Evolutionary conservation across 2,888 invertebrate species (phyloP), one percentile per base, ranked within the genome.

Genomic region (Drosophila mimica): DNA sequence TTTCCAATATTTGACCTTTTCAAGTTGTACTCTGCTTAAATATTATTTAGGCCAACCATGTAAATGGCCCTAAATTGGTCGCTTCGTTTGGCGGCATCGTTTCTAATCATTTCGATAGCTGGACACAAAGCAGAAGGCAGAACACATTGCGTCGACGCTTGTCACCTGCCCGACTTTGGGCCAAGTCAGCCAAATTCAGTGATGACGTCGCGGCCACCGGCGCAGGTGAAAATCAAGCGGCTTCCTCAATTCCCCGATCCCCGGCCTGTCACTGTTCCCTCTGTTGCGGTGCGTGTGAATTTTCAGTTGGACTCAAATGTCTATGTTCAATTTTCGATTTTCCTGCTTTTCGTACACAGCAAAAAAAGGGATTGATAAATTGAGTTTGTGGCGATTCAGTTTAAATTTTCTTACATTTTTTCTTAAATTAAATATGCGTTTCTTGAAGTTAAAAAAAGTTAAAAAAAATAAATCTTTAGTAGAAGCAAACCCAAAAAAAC

Each of bases 181-280:
- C 38, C 49, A 53, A 65, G 67, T 34, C 56, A 33, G 68, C 61
- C 70, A 63, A 74, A 67, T 70, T 79, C 57, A 67, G 74, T 72
- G 89, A 83, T 87, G 89, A 87, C 81, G 72, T 74, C 79, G 81
- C 74, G 87, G 69, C 87, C 83, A 86, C 72, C 83, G 69, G 74
- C 56, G 86, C 83, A 83, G 83, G 78, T 83, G 83, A 81, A 83
- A 83, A 83, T 70, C 72, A 73, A 68, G 72, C 67, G 59, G 15
- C 20, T 62, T 62, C 15, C 56, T 46, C 4, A 7, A 20, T 30
- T 13, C 25, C 15, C 43, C 34, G 15, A 17, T 36, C 38, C n/a
- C 34, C 31, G 13, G 54, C 40, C 52, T 63, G 43, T 58, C 67
- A 48, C 48, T 64, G 33, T 64, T 28, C 30, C 28, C 31, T 43